phyloP scores from a whole-genome alignment of 2,888 invertebrate species.

The Urechis unicinctus region DNA sequence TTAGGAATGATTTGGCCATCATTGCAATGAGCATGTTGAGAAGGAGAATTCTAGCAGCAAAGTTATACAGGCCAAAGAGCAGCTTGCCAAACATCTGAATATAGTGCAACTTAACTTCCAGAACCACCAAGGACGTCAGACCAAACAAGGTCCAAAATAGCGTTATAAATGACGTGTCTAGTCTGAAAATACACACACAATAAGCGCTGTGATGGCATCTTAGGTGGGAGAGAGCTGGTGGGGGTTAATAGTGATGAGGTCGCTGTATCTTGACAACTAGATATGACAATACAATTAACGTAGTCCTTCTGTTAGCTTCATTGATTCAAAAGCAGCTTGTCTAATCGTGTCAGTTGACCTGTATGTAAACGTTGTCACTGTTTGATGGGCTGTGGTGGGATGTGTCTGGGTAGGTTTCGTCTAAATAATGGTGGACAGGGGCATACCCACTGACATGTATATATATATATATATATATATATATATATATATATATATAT shows the following conservation, averaged over 20 bases:
- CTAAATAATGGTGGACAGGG: too few species aligned
- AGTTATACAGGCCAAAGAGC: constrained; percentile 24
- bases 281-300: neutral
- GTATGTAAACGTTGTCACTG: too few species aligned
- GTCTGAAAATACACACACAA: too few species aligned
- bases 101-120: constrained; percentile 16
- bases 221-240: neutral
- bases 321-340: too few species aligned
- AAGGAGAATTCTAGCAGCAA: constrained; percentile 35
- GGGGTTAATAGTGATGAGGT: neutral
- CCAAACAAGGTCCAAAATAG: constrained; percentile 53
- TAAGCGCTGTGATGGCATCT: too few species aligned
- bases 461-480: too few species aligned
- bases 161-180: constrained; percentile 51
- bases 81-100: constrained; percentile 20
- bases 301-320: neutral
- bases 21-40: constrained; percentile 42
- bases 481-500: too few species aligned
- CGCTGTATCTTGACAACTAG: neutral
- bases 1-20: constrained; percentile 38
- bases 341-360: too few species aligned
- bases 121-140: constrained; percentile 15
- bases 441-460: too few species aligned
- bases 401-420: too few species aligned
- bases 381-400: too few species aligned